Conservation (phyloP, 2,113 vertebrate species). For the Actenoides hombroni region DNA sequence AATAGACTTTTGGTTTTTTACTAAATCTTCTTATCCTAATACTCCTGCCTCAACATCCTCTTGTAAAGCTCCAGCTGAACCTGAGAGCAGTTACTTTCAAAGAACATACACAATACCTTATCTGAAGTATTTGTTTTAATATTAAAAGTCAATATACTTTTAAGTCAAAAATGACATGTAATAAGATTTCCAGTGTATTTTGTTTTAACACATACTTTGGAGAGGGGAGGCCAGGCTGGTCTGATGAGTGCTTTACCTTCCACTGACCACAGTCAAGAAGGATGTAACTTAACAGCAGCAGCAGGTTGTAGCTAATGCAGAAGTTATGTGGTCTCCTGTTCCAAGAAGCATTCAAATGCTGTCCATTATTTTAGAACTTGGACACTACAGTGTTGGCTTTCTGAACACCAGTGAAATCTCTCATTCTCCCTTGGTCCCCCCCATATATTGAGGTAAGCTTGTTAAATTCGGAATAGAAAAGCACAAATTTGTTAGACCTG, state of each 20-base stretch:
- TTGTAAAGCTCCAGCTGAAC: not conserved
- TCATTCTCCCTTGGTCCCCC: not conserved
- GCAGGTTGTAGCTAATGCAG: not conserved
- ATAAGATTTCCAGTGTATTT: constrained; percentile 43
- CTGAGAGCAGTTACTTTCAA: not conserved
- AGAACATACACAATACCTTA: not conserved
- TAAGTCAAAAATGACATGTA: not conserved
- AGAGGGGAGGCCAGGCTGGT: not conserved
- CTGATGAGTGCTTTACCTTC: not conserved
- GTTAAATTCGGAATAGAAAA: constrained; percentile 23
- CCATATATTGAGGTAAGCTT: not conserved
- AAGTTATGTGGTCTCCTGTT: not conserved
- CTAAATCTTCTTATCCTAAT: not conserved
- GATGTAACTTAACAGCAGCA: fast-evolving
- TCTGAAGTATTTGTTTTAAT: constrained; percentile 28
- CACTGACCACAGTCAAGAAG: too few relatives aligned
- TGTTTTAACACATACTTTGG: not conserved
- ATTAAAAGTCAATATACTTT: constrained; percentile 1
- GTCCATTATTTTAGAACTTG: not conserved
- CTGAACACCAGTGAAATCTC: not conserved
- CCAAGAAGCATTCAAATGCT: not conserved
- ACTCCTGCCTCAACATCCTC: not conserved
- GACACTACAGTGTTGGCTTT: not conserved
- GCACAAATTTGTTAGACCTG: constrained; percentile 11
- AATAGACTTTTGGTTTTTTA: not conserved